phyloP scores from a whole-genome alignment of 2,888 invertebrate species.

The Hirtodrosophila cameraria region DNA sequence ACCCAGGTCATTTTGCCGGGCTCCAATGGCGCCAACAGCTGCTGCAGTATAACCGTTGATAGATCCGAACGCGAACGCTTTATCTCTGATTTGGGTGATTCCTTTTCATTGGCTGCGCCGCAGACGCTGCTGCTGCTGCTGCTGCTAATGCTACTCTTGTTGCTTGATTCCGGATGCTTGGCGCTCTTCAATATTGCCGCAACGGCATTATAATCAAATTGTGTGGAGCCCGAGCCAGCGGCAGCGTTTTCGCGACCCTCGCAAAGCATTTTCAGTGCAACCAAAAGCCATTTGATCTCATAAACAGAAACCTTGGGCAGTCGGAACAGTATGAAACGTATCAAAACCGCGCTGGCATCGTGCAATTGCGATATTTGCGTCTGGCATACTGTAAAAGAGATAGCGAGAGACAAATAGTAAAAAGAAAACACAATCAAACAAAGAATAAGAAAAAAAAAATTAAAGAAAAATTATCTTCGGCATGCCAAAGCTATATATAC shows the following conservation, averaged over 20 bases:
- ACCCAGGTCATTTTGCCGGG: constrained; percentile 85
- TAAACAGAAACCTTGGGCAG: constrained; percentile 83
- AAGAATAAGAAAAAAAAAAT: too few relatives aligned
- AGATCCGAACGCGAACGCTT: constrained; percentile 88
- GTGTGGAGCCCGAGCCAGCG: constrained; percentile 38
- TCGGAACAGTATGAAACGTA: constrained; percentile 87
- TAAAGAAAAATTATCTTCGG: too few relatives aligned
- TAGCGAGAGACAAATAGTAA: constrained; percentile 11
- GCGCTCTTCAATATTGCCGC: constrained; percentile 91
- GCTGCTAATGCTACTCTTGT: constrained; percentile 84
- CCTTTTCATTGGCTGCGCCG: constrained; percentile 85
- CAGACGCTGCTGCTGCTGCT: constrained; percentile 40
- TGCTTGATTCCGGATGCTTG: constrained; percentile 86
- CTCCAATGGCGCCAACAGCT: constrained; percentile 88
- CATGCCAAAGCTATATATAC: too few relatives aligned
- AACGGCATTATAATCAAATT: constrained; percentile 90
- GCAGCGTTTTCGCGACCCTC: constrained; percentile 84
- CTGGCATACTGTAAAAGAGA: constrained; percentile 86
- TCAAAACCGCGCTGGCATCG: constrained; percentile 88
- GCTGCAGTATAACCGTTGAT: constrained; percentile 89
- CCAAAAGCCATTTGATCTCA: constrained; percentile 86
- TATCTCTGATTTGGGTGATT: constrained; percentile 86
- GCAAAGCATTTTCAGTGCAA: constrained; percentile 89
- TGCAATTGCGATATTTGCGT: constrained; percentile 88
- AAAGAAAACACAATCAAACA: constrained; percentile 64